These are phyloP conservation scores for Acrossocheilus fasciatus DNA, from an alignment of 2,797 vertebrate genomes.

Conservation along the genomic window DNA sequence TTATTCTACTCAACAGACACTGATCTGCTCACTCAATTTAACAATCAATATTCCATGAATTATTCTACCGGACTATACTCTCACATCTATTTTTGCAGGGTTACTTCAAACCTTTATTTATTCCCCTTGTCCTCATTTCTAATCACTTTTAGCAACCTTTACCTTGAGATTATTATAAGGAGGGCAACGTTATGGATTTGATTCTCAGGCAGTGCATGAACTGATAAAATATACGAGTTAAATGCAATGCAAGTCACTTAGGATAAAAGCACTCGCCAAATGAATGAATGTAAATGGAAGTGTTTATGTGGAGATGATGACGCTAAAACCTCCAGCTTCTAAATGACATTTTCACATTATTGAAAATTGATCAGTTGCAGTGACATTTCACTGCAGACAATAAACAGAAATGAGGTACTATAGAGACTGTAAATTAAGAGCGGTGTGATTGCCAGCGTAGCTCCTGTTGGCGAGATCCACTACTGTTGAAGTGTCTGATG, in stretches of 20 bases:
- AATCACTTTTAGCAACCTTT: background rate
- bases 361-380: slow-evolving; percentile 9
- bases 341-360: background rate
- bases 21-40: background rate
- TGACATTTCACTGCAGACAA: background rate
- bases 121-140: background rate
- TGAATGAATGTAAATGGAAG: background rate
- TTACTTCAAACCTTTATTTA: background rate
- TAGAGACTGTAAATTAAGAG: slow-evolving; percentile 36
- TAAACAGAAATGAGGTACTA: slow-evolving; percentile 20
- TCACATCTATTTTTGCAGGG: background rate
- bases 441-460: slow-evolving; percentile 47
- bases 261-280: background rate
- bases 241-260: background rate
- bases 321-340: background rate
- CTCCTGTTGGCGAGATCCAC: slow-evolving; percentile 16
- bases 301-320: background rate
- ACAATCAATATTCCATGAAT: background rate
- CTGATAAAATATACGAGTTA: background rate
- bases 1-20: background rate
- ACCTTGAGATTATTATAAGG: background rate
- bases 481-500: background rate
- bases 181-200: background rate
- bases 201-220: background rate
- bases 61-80: background rate